A percentile compares a stretch with the other conserved stretches of the same genome.
phyloP scores from a whole-genome alignment of 2,113 vertebrate species.

The Dascyllus trimaculatus region DNA sequence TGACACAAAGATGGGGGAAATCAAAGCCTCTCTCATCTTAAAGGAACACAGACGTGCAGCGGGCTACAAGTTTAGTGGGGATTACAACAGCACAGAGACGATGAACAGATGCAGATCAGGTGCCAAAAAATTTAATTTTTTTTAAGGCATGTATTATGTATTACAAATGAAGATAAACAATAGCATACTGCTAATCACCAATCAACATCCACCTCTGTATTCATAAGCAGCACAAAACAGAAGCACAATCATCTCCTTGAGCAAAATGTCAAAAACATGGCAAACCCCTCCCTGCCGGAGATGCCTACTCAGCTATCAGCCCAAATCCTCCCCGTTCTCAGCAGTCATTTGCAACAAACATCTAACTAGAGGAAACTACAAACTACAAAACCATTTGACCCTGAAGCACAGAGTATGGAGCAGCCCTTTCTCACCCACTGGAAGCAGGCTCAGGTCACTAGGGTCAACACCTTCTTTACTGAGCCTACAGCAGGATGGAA shows the following conservation, averaged over 20 bases:
- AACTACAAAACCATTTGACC: slow-evolving; percentile 81
- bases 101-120: slow-evolving; percentile 43
- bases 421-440: slow-evolving; percentile 58
- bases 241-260: slow-evolving; percentile 38
- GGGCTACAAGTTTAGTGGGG: slow-evolving; percentile 62
- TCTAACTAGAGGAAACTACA: slow-evolving; percentile 81
- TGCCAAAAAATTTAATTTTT: background rate
- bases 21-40: slow-evolving; percentile 83
- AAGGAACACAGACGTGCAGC: slow-evolving; percentile 64
- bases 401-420: slow-evolving; percentile 72
- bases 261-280: slow-evolving; percentile 54
- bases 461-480: slow-evolving; percentile 78
- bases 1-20: slow-evolving; percentile 83
- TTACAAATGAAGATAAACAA: slow-evolving; percentile 23
- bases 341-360: slow-evolving; percentile 72
- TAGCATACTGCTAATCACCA: slow-evolving; percentile 34
- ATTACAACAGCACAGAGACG: slow-evolving; percentile 49
- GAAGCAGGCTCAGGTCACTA: slow-evolving; percentile 69
- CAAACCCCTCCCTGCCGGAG: slow-evolving; percentile 16
- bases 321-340: slow-evolving; percentile 41
- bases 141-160: background rate
- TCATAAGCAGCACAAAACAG: background rate
- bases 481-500: slow-evolving; percentile 72
- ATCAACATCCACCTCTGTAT: slow-evolving; percentile 22
- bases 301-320: slow-evolving; percentile 22